Conservation (phyloP, 2,888 invertebrate species). For the Mystacides longicornis region DNA sequence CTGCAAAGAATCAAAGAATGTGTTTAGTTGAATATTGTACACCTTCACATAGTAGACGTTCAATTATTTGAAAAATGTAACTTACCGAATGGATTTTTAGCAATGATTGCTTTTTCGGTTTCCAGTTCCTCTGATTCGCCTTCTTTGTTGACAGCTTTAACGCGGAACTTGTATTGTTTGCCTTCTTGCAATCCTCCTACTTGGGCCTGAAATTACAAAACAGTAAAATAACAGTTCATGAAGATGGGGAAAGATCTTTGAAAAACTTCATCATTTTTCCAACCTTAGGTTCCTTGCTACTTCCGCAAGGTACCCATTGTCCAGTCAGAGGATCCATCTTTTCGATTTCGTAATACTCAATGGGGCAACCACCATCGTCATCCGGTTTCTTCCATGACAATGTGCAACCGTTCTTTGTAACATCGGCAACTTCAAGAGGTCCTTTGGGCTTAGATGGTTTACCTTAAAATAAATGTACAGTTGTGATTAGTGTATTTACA, state of each 20-base stretch:
- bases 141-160: conserved; percentile 95
- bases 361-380: conserved; percentile 90
- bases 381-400: conserved; percentile 90
- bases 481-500: too few relatives aligned
- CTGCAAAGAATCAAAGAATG: too few relatives aligned
- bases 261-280: not conserved
- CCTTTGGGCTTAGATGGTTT: conserved; percentile 76
- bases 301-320: conserved; percentile 88
- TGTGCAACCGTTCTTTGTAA: conserved; percentile 88
- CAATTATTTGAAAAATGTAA: conserved; percentile 16
- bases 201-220: conserved; percentile 17
- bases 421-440: conserved; percentile 79
- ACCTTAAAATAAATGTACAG: too few relatives aligned
- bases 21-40: too few relatives aligned
- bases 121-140: conserved; percentile 96
- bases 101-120: conserved; percentile 87
- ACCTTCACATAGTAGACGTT: too few relatives aligned
- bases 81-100: conserved; percentile 96
- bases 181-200: conserved; percentile 77
- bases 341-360: conserved; percentile 94
- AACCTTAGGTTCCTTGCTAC: conserved; percentile 77
- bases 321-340: conserved; percentile 88
- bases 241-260: not conserved
- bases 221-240: not conserved
- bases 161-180: conserved; percentile 97